Base-by-base conservation (phyloP, 2,888 invertebrate species). In the Machimus atricapillus region DNA sequence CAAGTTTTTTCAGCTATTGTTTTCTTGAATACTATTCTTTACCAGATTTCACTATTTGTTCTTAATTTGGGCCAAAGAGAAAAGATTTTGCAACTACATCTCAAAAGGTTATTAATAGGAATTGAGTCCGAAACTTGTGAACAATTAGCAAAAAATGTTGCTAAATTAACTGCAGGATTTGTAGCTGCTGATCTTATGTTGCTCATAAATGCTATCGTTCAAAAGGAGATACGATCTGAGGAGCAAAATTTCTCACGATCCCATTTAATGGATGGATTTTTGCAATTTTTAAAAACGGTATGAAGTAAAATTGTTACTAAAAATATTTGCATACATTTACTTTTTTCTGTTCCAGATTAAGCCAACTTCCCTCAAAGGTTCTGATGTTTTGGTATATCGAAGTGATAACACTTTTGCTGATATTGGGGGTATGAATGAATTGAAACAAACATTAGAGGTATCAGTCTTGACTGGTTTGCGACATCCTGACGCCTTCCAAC, bases 401-500 rank as follows among this genome's bases (percentile, higher is more conserved):
- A 90, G 91, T 73, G 91, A 92, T 3, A 90, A 92, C 16, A 91
- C 90, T 16, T 93, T 94, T 90, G 91, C 93, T 74, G 91, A 93
- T 52, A 93, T 95, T 86, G 95, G 94, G 23, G 95, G 95, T 16
- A 92, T 95, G 90, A 91, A 92, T 0, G 89, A 92, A 0, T 91
- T 95, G 0, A 95, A 95, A 89, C 91, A 91, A 76, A 91, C 92
- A 66, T 90, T 95, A 66, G 91, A 93, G 89, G 93, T 94, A 89
- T 93, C 94, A 8, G 92, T 95, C 34, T 92, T 94, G 88, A 94
- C 94, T 92, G 95, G 95, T 0, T 90, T 95, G 16, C 92, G 92
- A 88, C 92, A 94, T 88, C 93, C 94, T 0, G 93, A 93, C 37
- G 92, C 93, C 0, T 95, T 95, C 90, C 89, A 91, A 9, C 91